Conservation (phyloP, 2,797 vertebrate species). For the Echiichthys vipera region DNA sequence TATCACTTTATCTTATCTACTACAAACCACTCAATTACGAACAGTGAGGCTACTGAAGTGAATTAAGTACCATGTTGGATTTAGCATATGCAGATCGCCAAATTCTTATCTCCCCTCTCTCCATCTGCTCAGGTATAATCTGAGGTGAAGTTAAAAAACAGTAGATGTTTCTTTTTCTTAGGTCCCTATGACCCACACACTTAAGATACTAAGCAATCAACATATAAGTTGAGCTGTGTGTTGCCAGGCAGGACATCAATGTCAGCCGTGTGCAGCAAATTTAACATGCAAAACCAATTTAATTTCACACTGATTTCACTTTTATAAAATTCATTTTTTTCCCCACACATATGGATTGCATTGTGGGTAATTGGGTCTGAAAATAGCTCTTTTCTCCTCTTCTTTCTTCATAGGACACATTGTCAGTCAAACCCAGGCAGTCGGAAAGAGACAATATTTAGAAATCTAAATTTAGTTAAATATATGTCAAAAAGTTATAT, state of each 20-base stretch:
- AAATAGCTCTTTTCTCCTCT: neutral
- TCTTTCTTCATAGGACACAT: neutral
- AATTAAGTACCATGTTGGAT: neutral
- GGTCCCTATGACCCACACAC: neutral
- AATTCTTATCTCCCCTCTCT: neutral
- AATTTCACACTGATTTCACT: conserved; percentile 4
- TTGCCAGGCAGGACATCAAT: neutral
- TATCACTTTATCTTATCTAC: neutral
- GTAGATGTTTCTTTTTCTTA: neutral
- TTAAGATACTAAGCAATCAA: neutral
- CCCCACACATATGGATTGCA: neutral
- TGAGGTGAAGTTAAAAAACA: neutral
- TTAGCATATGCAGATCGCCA: neutral
- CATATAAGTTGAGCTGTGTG: conserved; percentile 7
- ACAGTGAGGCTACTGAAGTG: neutral
- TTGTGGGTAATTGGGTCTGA: neutral
- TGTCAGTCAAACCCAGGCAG: neutral
- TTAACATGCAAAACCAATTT: neutral
- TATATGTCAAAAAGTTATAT: neutral
- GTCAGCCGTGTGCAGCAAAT: conserved; percentile 1
- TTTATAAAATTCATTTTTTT: neutral
- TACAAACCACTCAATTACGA: neutral
- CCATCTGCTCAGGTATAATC: neutral
- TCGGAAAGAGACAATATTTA: neutral
- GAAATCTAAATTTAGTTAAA: neutral